A percentile compares a stretch with the other conserved stretches of the same genome.
phyloP scores from a whole-genome alignment of 1,140 invertebrate species.

The Dreissena rostriformis region DNA sequence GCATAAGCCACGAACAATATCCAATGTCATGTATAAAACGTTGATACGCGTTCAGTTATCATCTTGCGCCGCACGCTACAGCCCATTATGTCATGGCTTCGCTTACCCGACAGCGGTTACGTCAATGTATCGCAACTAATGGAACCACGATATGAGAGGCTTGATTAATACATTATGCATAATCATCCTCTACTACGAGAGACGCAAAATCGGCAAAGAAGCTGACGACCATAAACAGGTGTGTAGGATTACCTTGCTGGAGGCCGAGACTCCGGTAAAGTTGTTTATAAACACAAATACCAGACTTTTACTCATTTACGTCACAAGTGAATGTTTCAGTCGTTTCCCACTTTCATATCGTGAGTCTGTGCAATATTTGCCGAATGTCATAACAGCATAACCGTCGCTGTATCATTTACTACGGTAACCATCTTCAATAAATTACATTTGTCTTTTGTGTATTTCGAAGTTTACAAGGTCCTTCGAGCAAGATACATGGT shows the following conservation, averaged over 20 bases:
- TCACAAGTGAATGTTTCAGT: not conserved
- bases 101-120: not conserved
- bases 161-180: slow-evolving; percentile 10
- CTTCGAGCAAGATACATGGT: too few species aligned
- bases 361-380: too few species aligned
- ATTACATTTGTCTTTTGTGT: too few species aligned
- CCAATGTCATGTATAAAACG: too few species aligned
- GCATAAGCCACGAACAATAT: too few species aligned
- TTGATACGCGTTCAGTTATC: too few species aligned
- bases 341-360: too few species aligned
- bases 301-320: not conserved
- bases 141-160: not conserved
- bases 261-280: not conserved
- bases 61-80: not conserved
- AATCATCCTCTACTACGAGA: not conserved
- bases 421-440: too few species aligned
- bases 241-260: not conserved
- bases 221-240: slow-evolving; percentile 44
- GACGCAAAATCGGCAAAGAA: not conserved
- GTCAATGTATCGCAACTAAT: not conserved
- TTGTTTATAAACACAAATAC: slow-evolving; percentile 32
- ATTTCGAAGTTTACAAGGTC: too few species aligned
- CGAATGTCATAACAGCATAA: too few species aligned
- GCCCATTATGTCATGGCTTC: not conserved
- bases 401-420: too few species aligned